Evolutionary conservation across 2,888 invertebrate species (phyloP).

Genomic region (Thera britannica): DNA sequence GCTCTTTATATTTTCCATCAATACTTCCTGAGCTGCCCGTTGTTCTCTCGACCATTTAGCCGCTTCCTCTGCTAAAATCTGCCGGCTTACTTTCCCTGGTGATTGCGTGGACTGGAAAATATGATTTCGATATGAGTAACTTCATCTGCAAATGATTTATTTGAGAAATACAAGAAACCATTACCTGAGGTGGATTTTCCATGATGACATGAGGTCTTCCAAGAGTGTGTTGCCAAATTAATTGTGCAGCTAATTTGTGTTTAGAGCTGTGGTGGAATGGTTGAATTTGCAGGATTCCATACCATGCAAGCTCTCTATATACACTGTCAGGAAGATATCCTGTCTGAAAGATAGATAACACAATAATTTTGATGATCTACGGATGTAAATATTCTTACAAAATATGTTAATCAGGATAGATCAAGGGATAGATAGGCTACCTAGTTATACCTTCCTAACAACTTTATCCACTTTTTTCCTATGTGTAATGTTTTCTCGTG

Average conservation of each 20-base stretch:
- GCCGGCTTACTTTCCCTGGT: slow-evolving; percentile 75
- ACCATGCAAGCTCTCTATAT: slow-evolving; percentile 79
- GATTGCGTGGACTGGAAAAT: slow-evolving; percentile 69
- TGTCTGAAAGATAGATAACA: slow-evolving; percentile 55
- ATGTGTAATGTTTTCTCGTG: too few relatives aligned
- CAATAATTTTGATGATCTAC: neutral
- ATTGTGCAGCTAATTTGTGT: slow-evolving; percentile 73
- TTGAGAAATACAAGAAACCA: neutral
- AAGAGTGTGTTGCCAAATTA: slow-evolving; percentile 81
- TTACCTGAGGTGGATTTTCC: slow-evolving; percentile 77
- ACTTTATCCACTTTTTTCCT: too few relatives aligned
- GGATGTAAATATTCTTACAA: too few relatives aligned
- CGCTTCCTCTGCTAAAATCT: slow-evolving; percentile 77
- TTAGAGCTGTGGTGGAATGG: slow-evolving; percentile 77
- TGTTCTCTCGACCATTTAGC: slow-evolving; percentile 80
- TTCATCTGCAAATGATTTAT: too few relatives aligned
- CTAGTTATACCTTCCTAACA: too few relatives aligned
- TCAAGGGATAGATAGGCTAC: too few relatives aligned
- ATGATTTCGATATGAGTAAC: too few relatives aligned
- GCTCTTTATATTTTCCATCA: slow-evolving; percentile 79
- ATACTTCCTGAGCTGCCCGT: slow-evolving; percentile 74
- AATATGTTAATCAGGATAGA: too few relatives aligned
- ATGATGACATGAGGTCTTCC: slow-evolving; percentile 77
- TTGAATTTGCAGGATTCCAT: slow-evolving; percentile 77
- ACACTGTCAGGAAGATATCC: slow-evolving; percentile 79